Base-by-base conservation (phyloP, 2,888 invertebrate genomes). In the Xylocampa areola region DNA sequence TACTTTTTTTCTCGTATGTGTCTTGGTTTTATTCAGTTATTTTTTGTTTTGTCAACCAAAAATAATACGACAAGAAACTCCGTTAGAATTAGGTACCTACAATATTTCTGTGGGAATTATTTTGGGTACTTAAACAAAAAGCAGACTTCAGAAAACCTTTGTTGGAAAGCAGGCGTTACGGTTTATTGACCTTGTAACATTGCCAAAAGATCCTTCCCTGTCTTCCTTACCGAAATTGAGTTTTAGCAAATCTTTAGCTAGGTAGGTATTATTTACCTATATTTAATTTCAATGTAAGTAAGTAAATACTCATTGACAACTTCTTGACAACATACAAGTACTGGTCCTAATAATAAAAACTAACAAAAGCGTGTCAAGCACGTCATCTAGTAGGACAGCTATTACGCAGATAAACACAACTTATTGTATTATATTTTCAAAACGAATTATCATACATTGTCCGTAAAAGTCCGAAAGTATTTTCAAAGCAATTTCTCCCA, bases 291-390 rank as follows among this genome's bases (percentile, higher is more conserved):
- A 19, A 19, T n/a, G 21, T 29, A 11, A 17, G n/a, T 32, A 32
- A 32, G 36, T 27, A 33, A 50, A 40, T 36, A 47, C 32, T n/a
- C 21, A 41, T 5, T 19, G 30, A 39, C 21, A 21, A 47, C 32
- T n/a, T 17, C 36, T 5, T 19, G 30, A 39, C 21, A 21, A 30
- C 32, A 32, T 16, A 27, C 29, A 39, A 40, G 29, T 32, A 41
- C 63, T 37, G 48, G 21, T 54, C n/a, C n/a, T n/a, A 50, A 54
- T 53, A 27, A 7, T 19, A 37, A 43, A 25, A 47, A 23, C 47
- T 43, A 54, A 50, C 30, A 54, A 35, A 66, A 66, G 54, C 69
- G 54, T 66, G 66, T 66, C 65, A 66, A 68, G 65, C 49, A 52
- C 45, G 36, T 29, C 25, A n/a, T 21, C 10, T 4, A 41, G 50